These are phyloP conservation scores for Chouioia cunea DNA, from an alignment of 2,888 invertebrate genomes.

Conservation along the genomic window DNA sequence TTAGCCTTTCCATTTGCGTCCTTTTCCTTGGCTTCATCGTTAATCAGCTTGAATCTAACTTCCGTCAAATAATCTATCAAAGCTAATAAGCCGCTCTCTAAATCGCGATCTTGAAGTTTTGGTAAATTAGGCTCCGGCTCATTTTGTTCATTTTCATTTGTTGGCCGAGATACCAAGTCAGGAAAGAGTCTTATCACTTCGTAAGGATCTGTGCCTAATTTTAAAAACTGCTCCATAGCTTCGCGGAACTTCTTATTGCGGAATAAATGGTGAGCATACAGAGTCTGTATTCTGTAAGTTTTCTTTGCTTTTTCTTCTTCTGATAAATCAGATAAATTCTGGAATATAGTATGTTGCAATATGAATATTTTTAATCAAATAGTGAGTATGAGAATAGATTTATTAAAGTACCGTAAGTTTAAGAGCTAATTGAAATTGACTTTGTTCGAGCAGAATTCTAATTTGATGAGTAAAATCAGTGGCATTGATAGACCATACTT, in stretches of 20 bases:
- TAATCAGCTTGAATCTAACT: conserved; percentile 74
- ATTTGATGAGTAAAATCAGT: conserved; percentile 88
- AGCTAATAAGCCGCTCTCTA: conserved; percentile 89
- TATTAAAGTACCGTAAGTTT: conserved; percentile 82
- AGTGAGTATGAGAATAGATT: neutral
- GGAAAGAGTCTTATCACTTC: conserved; percentile 96
- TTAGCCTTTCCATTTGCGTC: conserved; percentile 55
- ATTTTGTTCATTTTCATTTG: conserved; percentile 64
- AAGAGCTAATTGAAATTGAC: conserved; percentile 94
- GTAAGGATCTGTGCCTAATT: conserved; percentile 92
- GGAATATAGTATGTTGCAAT: conserved; percentile 53
- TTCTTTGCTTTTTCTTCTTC: conserved; percentile 85
- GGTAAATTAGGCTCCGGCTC: conserved; percentile 70
- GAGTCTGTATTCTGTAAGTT: conserved; percentile 88
- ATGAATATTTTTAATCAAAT: conserved; percentile 3
- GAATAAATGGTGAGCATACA: conserved; percentile 93
- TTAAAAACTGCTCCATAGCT: conserved; percentile 92
- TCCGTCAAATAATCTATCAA: conserved; percentile 91
- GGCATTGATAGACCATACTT: conserved; percentile 89
- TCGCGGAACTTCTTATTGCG: conserved; percentile 88
- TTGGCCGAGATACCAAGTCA: conserved; percentile 79
- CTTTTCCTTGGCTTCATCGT: conserved; percentile 63
- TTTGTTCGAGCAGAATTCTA: conserved; percentile 84
- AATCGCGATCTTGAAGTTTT: conserved; percentile 83
- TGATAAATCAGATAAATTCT: conserved; percentile 87